Conservation (phyloP, 2,888 invertebrate species). For the Ochlodes sylvanus region DNA sequence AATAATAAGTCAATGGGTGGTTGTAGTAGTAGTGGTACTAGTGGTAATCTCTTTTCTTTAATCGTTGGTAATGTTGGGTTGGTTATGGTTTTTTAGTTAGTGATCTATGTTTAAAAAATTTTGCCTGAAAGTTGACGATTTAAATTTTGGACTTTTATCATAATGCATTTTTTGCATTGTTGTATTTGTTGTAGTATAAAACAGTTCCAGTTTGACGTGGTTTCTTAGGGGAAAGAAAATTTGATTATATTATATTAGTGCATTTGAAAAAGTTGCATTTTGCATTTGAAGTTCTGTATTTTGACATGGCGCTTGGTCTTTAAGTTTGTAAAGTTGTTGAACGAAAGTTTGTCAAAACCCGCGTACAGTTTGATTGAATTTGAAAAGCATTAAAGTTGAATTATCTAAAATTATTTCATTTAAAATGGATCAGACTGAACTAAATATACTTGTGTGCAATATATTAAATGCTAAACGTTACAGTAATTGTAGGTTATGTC, state of each 20-base stretch:
- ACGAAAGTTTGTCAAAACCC: constrained; percentile 68
- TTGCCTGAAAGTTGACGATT: no score
- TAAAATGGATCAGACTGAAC: constrained; percentile 56
- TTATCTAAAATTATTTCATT: not conserved
- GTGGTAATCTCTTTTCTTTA: no score
- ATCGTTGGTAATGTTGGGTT: no score
- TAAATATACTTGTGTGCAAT: constrained; percentile 63
- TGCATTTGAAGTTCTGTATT: not conserved
- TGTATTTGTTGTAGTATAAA: no score
- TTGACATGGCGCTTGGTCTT: constrained; percentile 18
- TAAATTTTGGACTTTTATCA: no score
- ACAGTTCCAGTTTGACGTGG: not conserved
- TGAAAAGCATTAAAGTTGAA: constrained; percentile 15
- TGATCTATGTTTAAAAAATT: no score
- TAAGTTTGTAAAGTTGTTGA: constrained; percentile 57
- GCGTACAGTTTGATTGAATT: constrained; percentile 51
- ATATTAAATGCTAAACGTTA: constrained; percentile 63
- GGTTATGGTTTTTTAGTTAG: no score
- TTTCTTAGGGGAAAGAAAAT: not conserved
- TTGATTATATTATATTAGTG: not conserved
- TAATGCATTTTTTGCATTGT: no score
- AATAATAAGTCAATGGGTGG: no score
- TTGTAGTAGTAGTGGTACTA: no score
- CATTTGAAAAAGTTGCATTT: not conserved
- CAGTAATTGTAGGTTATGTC: constrained; percentile 77